Evolutionary conservation across 2,888 invertebrate species (phyloP), one percentile per base, ranked within the genome.

Genomic region (Schrankia costaestrigalis): DNA sequence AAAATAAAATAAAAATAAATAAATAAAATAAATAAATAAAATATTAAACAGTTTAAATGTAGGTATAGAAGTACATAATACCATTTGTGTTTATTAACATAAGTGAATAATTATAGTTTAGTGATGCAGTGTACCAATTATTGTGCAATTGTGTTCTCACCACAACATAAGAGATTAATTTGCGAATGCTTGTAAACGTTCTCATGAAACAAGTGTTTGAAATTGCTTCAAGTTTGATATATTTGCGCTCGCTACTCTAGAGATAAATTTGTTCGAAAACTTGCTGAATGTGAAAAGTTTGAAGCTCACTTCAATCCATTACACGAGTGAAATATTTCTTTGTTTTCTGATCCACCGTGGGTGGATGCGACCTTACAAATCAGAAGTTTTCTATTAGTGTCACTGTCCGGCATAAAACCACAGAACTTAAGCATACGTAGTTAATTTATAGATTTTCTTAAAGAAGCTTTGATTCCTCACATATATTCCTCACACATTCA

Each of bases 261-360:
- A 83, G 83, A 86, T 86, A 84, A 86, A 86, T 86, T 86, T 83
- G 83, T 83, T 84, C 78, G 70, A 71, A 80, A 86, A 85, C 78
- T 86, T 80, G 75, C 71, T 79, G 82, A 86, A 86, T 86, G 86
- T 78, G 83, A 82, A 87, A 87, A 86, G 78, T 87, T 87, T 79
- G 75, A 73, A 83, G 81, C 81, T 81, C 78, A 84, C 85, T 87
- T 84, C 87, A 85, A 86, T 87, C 86, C 84, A 87, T 87, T 86
- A 86, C 82, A 78, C 78, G 78, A 81, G 78, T 86, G 81, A 87
- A 84, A 87, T 87, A 85, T 86, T 85, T 85, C 83, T 86, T 86
- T 87, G 86, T 86, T 86, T 85, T 83, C 80, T 73, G 78, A 65
- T 79, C 63, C 65, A 64, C 65, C 63, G 67, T 54, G 69, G 66